Evolutionary conservation across 2,888 invertebrate genomes (phyloP).

Genomic region (Drosophila siamana): DNA sequence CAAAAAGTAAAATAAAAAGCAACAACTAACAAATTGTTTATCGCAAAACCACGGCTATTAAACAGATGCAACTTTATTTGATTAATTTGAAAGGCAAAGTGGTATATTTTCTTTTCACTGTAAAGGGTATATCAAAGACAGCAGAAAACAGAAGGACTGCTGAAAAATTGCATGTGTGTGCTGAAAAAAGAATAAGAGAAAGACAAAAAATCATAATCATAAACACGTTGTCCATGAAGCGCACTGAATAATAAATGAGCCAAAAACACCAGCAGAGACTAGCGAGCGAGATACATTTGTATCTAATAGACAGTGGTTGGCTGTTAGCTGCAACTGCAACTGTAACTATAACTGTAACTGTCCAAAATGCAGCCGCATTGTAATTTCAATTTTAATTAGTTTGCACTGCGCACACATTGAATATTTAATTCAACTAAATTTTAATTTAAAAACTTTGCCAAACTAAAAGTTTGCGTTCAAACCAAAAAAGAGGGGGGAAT

Average conservation of each 20-base stretch:
- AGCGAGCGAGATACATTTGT: conserved; percentile 43
- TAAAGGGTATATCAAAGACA: neutral
- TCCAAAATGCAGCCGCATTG: conserved; percentile 31
- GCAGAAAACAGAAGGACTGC: neutral
- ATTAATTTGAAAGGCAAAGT: neutral
- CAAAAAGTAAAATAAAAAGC: neutral
- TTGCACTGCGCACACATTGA: conserved; percentile 53
- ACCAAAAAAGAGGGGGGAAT: neutral
- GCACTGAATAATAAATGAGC: conserved; percentile 68
- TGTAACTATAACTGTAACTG: neutral
- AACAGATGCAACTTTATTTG: neutral
- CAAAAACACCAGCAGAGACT: conserved; percentile 32
- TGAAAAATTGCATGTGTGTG: conserved; percentile 10
- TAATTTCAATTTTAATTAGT: conserved; percentile 65
- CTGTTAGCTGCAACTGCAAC: neutral
- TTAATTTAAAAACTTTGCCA: conserved; percentile 59
- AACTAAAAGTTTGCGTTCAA: conserved; percentile 26
- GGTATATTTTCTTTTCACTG: no score
- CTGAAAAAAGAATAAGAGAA: conserved; percentile 26
- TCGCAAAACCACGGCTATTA: neutral
- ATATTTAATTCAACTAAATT: conserved; percentile 64
- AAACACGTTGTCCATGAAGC: conserved; percentile 50
- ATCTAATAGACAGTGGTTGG: conserved; percentile 29
- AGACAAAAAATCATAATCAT: conserved; percentile 67
- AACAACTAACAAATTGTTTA: neutral